Percentiles rank a stretch among this genome's conserved stretches.
These are phyloP conservation scores for Sebastes vulpes DNA, from an alignment of 2,797 vertebrate species.

Conservation along the genomic window DNA sequence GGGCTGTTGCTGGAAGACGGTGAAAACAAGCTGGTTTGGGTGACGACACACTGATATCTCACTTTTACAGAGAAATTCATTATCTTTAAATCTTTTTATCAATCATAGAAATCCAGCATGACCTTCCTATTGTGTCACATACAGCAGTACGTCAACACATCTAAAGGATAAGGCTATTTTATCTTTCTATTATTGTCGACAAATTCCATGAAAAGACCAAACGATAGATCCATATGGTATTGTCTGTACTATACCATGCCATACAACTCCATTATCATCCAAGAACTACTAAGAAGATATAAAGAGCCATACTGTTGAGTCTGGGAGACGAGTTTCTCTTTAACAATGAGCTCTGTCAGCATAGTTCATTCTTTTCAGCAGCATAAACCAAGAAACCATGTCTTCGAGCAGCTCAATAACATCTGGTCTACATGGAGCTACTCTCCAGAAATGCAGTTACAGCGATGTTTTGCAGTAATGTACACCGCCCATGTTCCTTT, in stretches of 20 bases:
- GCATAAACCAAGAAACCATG: background rate
- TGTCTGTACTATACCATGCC: background rate
- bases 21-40: background rate
- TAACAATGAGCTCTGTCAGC: background rate
- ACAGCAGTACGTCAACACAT: background rate
- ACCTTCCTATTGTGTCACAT: background rate
- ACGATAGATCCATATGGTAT: background rate
- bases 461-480: background rate
- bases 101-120: background rate
- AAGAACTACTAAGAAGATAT: background rate
- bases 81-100: background rate
- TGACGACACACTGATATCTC: background rate
- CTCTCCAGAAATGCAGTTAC: background rate
- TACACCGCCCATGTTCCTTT: background rate
- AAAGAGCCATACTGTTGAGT: background rate
- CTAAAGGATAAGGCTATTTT: background rate
- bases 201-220: background rate
- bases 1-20: background rate
- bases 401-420: background rate
- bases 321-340: background rate
- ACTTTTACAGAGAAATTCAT: background rate
- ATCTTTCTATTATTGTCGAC: background rate
- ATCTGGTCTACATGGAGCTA: background rate
- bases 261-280: background rate
- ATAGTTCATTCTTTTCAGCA: background rate